Conservation (phyloP, 2,797 vertebrate species). For the Platalea minor region DNA sequence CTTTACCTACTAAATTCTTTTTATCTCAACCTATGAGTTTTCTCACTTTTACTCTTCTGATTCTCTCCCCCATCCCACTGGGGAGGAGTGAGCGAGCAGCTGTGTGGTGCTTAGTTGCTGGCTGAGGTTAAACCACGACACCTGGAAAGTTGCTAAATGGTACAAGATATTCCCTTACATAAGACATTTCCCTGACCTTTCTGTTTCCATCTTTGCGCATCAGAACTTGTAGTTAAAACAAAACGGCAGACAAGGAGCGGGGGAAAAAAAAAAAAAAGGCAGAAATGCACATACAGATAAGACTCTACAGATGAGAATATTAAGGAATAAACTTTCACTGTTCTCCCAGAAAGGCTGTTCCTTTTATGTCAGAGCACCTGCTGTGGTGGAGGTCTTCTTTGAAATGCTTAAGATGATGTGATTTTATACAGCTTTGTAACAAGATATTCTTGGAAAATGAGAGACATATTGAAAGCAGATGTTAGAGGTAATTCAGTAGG, state of each 20-base stretch:
- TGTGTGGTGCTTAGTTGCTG: not conserved
- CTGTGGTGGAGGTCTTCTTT: not conserved
- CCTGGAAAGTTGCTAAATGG: not conserved
- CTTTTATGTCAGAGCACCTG: not conserved
- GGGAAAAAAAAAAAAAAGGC: not conserved
- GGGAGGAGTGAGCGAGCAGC: not conserved
- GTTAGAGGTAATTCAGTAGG: not conserved
- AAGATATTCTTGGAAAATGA: conserved; percentile 14
- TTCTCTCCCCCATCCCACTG: not conserved
- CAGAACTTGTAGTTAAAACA: conserved; percentile 26
- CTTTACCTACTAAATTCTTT: not conserved
- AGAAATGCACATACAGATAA: not conserved
- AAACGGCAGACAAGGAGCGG: not conserved
- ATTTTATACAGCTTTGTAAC: conserved; percentile 15
- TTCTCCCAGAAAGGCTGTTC: not conserved
- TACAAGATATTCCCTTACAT: not conserved
- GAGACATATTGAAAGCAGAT: not conserved
- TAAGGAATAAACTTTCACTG: conserved; percentile 22
- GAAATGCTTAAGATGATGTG: conserved; percentile 25
- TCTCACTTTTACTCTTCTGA: not conserved
- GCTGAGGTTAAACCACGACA: not conserved
- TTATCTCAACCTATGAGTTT: not conserved
- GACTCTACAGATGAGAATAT: not conserved
- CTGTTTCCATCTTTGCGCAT: not conserved
- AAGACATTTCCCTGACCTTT: not conserved